Conservation (phyloP, 2,113 vertebrate genomes). For the Ophiodon elongatus region DNA sequence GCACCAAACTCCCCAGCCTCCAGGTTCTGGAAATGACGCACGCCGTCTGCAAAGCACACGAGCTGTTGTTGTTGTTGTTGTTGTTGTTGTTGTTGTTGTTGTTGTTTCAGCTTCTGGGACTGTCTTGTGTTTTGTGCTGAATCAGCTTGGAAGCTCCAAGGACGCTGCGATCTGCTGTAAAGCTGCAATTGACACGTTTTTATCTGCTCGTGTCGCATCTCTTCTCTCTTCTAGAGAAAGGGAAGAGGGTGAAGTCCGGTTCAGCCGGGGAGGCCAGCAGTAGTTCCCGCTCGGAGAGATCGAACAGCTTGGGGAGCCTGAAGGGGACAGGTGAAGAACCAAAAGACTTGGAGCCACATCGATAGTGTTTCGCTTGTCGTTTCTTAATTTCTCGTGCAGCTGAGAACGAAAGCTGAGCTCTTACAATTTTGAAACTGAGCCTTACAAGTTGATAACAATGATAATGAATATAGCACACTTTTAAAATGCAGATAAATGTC, state of each 20-base stretch:
- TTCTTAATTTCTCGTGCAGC: not conserved
- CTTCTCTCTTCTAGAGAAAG: conserved; percentile 85
- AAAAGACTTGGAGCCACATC: too few relatives aligned
- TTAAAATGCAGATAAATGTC: too few relatives aligned
- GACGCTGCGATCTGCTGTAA: too few relatives aligned
- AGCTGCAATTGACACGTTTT: not conserved
- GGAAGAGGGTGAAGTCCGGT: conserved; percentile 85
- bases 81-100: too few relatives aligned
- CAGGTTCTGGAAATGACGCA: conserved; percentile 7
- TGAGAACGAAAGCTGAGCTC: not conserved
- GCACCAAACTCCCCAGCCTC: not conserved
- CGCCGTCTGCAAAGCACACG: not conserved
- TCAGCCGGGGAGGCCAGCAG: conserved; percentile 83
- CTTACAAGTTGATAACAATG: not conserved
- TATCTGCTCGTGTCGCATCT: not conserved
- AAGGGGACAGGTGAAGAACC: conserved; percentile 78
- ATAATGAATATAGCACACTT: too few relatives aligned
- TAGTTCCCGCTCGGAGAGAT: conserved; percentile 73
- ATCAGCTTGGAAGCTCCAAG: too few relatives aligned
- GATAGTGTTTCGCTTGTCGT: not conserved
- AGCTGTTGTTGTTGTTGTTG: too few relatives aligned
- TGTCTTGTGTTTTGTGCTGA: too few relatives aligned
- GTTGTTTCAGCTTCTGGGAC: too few relatives aligned
- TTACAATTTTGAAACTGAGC: not conserved
- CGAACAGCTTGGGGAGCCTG: conserved; percentile 71